Conservation (phyloP, 2,113 vertebrate genomes). For the Opisthocomus hoazin region DNA sequence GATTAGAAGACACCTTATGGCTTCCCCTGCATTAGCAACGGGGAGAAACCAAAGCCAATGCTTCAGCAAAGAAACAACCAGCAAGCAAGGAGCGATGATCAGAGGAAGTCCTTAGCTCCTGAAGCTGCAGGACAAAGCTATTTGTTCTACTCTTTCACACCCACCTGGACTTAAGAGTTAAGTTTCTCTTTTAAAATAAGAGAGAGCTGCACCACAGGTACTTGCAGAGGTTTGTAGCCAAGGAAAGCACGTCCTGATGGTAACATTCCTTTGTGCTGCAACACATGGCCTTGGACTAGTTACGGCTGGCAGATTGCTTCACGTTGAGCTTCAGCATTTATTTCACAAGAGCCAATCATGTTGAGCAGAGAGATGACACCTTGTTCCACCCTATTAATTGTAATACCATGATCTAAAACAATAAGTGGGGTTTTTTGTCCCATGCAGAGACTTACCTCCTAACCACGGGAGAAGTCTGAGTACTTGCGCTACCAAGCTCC, state of each 20-base stretch:
- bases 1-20: not conserved
- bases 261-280: not conserved
- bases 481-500: fast-evolving
- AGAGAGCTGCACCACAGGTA: not conserved
- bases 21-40: not conserved
- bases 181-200: not conserved
- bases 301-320: not conserved
- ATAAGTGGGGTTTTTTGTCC: not conserved
- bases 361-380: not conserved
- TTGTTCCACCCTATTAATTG: not conserved
- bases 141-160: not conserved
- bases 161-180: not conserved
- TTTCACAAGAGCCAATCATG: not conserved
- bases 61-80: not conserved
- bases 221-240: not conserved
- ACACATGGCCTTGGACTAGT: not conserved
- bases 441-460: not conserved
- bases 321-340: not conserved
- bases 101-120: not conserved
- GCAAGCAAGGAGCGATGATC: not conserved
- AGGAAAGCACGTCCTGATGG: not conserved
- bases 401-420: not conserved
- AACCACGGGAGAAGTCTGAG: not conserved
- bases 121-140: not conserved
- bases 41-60: not conserved